Conservation (phyloP, 1,140 invertebrate species). For the Neoseiulus cucumeris region DNA sequence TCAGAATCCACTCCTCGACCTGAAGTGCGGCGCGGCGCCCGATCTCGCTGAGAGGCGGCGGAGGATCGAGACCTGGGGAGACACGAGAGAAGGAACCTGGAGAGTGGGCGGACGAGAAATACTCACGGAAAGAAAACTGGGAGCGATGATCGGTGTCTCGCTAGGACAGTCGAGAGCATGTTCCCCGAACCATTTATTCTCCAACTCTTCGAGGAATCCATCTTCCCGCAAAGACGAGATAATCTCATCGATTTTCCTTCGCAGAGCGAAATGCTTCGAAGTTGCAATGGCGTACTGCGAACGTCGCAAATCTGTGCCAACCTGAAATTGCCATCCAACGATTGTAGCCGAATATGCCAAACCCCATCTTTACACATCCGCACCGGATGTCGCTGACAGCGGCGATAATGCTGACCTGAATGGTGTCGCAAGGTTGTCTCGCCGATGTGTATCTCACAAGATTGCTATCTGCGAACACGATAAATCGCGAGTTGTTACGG, state of each 20-base stretch:
- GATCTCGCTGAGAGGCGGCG: too few relatives aligned
- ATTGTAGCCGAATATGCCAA: neutral
- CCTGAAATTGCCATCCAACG: neutral
- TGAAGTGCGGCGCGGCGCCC: too few relatives aligned
- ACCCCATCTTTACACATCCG: neutral
- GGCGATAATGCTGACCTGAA: neutral
- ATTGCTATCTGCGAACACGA: constrained; percentile 9
- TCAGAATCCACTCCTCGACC: too few relatives aligned
- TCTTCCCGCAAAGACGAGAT: neutral
- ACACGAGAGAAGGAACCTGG: too few relatives aligned
- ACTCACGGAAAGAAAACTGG: neutral
- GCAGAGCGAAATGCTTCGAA: constrained; percentile 9
- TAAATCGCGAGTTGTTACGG: constrained; percentile 7
- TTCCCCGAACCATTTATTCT: neutral
- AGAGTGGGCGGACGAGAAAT: neutral
- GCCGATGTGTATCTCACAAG: neutral
- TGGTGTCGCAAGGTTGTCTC: neutral
- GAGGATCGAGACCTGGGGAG: too few relatives aligned
- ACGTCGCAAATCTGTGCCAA: neutral
- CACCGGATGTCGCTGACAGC: too few relatives aligned
- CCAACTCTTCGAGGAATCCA: neutral
- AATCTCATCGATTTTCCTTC: constrained; percentile 4
- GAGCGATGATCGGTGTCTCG: neutral
- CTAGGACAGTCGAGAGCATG: neutral
- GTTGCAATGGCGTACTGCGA: neutral